Percentiles rank a stretch among this genome's conserved stretches.
Conservation (phyloP, 1,140 invertebrate species). For the Nautilus pompilius region DNA sequence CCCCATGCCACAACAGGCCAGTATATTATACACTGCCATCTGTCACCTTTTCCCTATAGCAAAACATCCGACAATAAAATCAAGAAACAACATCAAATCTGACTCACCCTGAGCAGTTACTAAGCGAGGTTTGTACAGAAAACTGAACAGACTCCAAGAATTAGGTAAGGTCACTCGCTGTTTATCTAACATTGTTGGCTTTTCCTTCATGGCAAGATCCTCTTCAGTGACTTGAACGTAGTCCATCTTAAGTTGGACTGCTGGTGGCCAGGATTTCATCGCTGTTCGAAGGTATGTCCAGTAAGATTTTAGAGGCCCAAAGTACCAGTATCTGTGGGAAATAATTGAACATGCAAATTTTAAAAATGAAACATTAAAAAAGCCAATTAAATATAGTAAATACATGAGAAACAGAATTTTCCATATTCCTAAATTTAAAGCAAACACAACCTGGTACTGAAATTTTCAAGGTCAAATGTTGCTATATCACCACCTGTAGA, state of each 20-base stretch:
- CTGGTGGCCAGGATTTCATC: conserved; percentile 67
- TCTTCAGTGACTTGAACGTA: conserved; percentile 61
- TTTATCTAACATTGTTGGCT: too few relatives aligned
- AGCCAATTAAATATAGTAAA: background rate
- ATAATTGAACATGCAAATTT: background rate
- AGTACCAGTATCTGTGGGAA: conserved; percentile 73
- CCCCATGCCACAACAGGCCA: too few relatives aligned
- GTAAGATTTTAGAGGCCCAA: conserved; percentile 71
- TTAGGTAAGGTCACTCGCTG: too few relatives aligned
- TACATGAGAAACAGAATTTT: background rate
- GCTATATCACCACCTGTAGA: too few relatives aligned
- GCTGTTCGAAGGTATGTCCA: conserved; percentile 69
- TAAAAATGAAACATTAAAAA: background rate
- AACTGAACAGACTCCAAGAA: background rate
- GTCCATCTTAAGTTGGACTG: conserved; percentile 65
- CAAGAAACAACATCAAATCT: background rate
- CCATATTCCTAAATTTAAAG: background rate
- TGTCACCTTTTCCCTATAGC: too few relatives aligned
- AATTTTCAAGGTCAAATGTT: too few relatives aligned
- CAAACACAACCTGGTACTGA: too few relatives aligned
- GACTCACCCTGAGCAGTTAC: background rate
- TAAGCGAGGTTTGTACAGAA: background rate
- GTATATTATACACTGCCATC: too few relatives aligned
- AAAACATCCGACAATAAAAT: too few relatives aligned
- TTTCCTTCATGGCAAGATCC: too few relatives aligned